Conservation (phyloP, 2,797 vertebrate genomes). For the Onychomys arenicola region DNA sequence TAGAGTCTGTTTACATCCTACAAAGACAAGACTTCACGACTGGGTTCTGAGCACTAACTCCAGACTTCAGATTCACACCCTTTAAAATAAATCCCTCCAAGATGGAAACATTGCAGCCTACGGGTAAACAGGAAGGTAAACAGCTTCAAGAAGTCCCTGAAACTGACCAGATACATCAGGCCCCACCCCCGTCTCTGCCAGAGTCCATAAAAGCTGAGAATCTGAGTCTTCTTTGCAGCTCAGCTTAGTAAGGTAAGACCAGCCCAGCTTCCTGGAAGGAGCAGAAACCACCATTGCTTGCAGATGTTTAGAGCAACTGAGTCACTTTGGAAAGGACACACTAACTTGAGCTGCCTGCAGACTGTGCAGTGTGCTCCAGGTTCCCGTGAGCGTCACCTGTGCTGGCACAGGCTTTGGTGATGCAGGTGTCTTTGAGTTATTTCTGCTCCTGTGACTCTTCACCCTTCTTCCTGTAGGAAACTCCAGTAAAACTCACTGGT, state of each 20-base stretch:
- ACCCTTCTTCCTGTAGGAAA: neutral
- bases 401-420: neutral
- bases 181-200: neutral
- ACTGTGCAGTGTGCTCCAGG: neutral
- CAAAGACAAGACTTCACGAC: neutral
- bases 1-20: neutral
- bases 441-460: neutral
- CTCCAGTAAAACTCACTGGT: neutral
- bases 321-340: neutral
- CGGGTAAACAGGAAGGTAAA: neutral
- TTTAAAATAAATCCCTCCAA: neutral
- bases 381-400: neutral
- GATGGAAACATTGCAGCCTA: neutral
- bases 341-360: neutral
- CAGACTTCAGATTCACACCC: neutral
- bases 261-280: neutral
- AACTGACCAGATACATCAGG: neutral
- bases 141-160: neutral
- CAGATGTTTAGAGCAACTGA: neutral
- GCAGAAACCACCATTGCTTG: neutral
- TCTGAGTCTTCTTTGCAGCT: too few relatives aligned
- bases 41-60: neutral
- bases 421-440: neutral
- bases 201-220: too few relatives aligned
- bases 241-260: too few relatives aligned